phyloP scores from a whole-genome alignment of 2,113 vertebrate genomes.

The Crotalus helleri region DNA sequence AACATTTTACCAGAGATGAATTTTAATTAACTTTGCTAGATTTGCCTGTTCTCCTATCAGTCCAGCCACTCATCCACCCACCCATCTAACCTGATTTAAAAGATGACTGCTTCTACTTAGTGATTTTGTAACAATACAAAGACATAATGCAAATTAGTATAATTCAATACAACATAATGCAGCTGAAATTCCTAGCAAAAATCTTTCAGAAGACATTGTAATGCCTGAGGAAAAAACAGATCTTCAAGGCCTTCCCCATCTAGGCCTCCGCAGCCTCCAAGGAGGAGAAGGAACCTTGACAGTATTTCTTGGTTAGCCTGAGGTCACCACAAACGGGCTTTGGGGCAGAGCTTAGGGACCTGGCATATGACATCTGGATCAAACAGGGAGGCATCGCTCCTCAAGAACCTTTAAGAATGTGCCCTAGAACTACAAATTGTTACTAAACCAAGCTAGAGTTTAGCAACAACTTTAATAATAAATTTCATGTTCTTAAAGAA shows the following conservation, averaged over 20 bases:
- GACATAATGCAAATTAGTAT: not conserved
- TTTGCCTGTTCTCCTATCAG: not conserved
- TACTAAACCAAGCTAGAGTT: not conserved
- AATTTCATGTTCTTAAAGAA: not conserved
- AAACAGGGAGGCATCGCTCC: not conserved
- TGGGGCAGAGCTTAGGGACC: not conserved
- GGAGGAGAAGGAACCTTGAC: not conserved
- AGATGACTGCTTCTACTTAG: not conserved
- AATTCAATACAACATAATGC: not conserved
- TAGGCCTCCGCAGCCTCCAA: not conserved
- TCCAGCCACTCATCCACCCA: not conserved
- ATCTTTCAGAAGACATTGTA: not conserved
- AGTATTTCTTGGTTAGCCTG: not conserved
- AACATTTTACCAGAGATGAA: not conserved
- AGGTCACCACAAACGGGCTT: not conserved
- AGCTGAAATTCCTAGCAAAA: not conserved
- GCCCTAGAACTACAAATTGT: not conserved
- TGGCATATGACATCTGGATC: not conserved
- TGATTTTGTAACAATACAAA: not conserved
- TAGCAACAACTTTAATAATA: not conserved
- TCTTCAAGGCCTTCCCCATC: not conserved
- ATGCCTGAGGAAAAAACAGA: not conserved
- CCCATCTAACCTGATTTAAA: not conserved
- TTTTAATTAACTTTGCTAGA: not conserved
- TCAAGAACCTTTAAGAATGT: not conserved